Percentiles rank a stretch among this genome's conserved stretches.
Evolutionary conservation across 35 echinoderm and acorn worm genomes (phyloP).

Genomic region (Chiridota heheva): DNA sequence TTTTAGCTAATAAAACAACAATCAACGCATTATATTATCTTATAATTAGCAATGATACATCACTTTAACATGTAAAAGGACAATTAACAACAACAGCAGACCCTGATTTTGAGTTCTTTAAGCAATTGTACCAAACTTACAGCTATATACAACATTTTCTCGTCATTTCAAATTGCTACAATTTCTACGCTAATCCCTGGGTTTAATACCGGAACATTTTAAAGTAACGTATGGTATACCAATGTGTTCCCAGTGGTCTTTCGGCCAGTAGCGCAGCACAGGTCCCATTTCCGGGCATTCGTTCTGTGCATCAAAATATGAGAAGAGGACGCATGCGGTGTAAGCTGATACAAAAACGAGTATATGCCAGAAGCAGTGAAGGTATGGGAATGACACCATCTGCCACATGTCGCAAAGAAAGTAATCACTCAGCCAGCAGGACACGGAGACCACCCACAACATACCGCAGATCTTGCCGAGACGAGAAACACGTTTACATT

Average conservation of each 20-base stretch:
- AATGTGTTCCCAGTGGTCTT: constrained; percentile 74
- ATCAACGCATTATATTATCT: no score
- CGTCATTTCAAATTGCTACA: no score
- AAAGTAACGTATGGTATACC: constrained; percentile 90
- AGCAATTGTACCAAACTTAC: no score
- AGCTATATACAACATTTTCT: no score
- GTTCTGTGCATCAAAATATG: constrained; percentile 93
- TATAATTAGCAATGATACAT: no score
- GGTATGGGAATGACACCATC: constrained; percentile 77
- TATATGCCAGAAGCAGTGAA: constrained; percentile 98
- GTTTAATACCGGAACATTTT: constrained; percentile 71
- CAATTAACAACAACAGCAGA: no score
- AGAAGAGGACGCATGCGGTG: constrained; percentile 77
- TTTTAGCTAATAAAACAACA: no score
- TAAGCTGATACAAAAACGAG: constrained; percentile 87
- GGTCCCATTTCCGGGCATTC: constrained; percentile 96
- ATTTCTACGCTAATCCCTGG: constrained; percentile 65
- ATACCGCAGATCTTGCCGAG: constrained; percentile 55
- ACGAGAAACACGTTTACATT: constrained; percentile 62
- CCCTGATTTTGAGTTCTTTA: no score
- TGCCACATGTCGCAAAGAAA: constrained; percentile 88
- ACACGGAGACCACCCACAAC: constrained; percentile 61
- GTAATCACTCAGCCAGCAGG: constrained; percentile 77
- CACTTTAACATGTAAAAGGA: no score
- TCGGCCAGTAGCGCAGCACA: constrained; percentile 90